Base-by-base conservation (phyloP, 2,113 vertebrate genomes). In the Manacus vitellinus region DNA sequence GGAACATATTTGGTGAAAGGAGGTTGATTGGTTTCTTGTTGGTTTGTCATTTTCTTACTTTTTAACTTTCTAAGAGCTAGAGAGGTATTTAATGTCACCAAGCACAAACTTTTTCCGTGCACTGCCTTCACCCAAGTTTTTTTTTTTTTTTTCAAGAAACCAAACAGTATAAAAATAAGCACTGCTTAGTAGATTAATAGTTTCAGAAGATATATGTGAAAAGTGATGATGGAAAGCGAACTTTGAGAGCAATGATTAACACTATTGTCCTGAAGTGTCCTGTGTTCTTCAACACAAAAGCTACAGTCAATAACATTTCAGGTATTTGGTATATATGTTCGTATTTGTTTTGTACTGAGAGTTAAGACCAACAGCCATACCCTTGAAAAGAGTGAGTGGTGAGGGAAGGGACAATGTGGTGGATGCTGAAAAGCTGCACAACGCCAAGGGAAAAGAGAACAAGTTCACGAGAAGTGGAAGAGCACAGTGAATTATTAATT, bases 401-500 rank as follows among this genome's bases (percentile, higher is more conserved):
- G 39, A 91, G 35, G 47, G 72, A 74, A 89, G 11, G 35, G 52
- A 56, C 39, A 30, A 9, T 0, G 23, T 33, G 14, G 23, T 43
- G 12, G 52, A 39, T 68, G 27, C 28, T 95, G 47, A 91, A 92
- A 80, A 84, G 63, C 55, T 46, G 13, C 51, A 33, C 28, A 68
- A 52, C 0, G 0, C 39, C 84, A 63, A 67, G 68, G 49, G 73
- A 92, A 94, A 89, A 93, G 5, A 46, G 39, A 71, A 30, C 21
- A 81, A 72, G 56, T 81, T 94, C 81, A 87, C 0, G 0, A 27
- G 79, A 70, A 92, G 81, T 51, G 70, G 66, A 93, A 88, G 49
- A 71, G 8, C 27, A 81, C 39, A 47, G 92, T 94, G 27, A 87
- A 97, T 96, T 89, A 94, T 96, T 93, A 78, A 97, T 75, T 35